Evolutionary conservation across 1,140 invertebrate species (phyloP).

Genomic region (Drosophila ohnishii): DNA sequence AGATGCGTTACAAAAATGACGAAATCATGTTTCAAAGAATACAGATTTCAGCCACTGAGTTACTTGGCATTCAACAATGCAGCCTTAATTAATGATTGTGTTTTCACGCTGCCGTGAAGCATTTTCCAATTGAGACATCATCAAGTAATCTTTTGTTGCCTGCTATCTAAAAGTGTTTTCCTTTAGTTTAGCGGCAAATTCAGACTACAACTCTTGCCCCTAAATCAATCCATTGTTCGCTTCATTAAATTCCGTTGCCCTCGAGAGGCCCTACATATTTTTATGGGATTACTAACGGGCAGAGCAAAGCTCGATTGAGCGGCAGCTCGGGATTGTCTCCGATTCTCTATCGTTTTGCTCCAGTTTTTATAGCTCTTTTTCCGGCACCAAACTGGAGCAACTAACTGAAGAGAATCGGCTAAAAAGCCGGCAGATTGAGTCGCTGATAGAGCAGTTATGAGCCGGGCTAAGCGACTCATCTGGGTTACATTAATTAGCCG

Average conservation of each 20-base stretch:
- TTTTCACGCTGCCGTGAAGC: not conserved
- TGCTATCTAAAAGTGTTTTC: constrained; percentile 5
- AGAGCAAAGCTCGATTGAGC: constrained; percentile 12
- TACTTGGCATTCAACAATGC: constrained; percentile 6
- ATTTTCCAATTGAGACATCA: constrained; percentile 9
- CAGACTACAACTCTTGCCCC: constrained; percentile 1
- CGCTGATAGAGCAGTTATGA: constrained; percentile 40
- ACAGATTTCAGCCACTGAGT: not conserved
- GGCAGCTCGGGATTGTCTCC: constrained; percentile 16
- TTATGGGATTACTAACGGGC: constrained; percentile 29
- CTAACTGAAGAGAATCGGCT: constrained; percentile 31
- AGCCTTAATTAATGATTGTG: constrained; percentile 8
- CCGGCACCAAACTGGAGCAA: constrained; percentile 32
- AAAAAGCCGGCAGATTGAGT: constrained; percentile 29
- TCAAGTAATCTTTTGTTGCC: constrained; percentile 26
- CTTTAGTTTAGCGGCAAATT: constrained; percentile 17
- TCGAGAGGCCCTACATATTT: constrained; percentile 13
- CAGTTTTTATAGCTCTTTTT: constrained; percentile 31
- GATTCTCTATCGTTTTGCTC: constrained; percentile 17
- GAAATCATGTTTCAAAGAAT: constrained; percentile 1
- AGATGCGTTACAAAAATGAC: not conserved
- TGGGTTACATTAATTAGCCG: constrained; percentile 42
- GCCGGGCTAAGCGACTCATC: constrained; percentile 32
- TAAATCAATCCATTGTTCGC: constrained; percentile 31
- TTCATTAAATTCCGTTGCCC: constrained; percentile 32